Evolutionary conservation across 23 tunicate genomes (phyloP).

Genomic region (Styela plicata): DNA sequence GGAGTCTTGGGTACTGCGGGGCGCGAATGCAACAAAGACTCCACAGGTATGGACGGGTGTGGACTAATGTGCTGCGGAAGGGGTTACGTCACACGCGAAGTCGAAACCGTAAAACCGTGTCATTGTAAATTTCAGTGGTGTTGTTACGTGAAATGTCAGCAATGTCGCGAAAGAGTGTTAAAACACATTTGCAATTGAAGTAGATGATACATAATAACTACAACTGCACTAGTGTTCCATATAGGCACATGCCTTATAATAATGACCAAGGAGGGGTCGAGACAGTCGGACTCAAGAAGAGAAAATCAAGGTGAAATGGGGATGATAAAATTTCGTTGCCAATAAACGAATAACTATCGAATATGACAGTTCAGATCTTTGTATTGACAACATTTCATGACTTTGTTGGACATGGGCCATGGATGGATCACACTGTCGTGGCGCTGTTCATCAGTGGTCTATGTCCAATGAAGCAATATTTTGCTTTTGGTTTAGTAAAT

Average conservation of each 20-base stretch:
- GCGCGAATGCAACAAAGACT: constrained; percentile 63
- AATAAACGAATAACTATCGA: too few species aligned
- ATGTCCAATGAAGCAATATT: too few species aligned
- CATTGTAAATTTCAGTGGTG: constrained; percentile 95
- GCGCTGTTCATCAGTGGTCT: too few species aligned
- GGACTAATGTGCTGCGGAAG: constrained; percentile 90
- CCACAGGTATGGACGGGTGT: constrained; percentile 82
- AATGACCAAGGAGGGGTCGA: too few species aligned
- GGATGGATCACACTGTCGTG: too few species aligned
- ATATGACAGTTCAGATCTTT: too few species aligned
- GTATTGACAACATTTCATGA: too few species aligned
- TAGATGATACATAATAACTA: neutral
- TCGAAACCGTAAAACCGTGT: constrained; percentile 64
- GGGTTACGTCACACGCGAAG: constrained; percentile 46
- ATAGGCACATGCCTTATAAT: neutral
- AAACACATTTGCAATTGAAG: constrained; percentile 80
- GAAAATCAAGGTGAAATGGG: too few species aligned
- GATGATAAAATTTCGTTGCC: too few species aligned
- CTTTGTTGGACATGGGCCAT: too few species aligned
- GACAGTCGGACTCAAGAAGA: too few species aligned
- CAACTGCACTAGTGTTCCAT: neutral
- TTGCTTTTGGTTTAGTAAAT: too few species aligned
- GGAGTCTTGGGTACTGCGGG: constrained; percentile 79
- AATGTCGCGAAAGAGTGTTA: constrained; percentile 47
- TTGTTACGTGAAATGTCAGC: constrained; percentile 77